phyloP scores from a whole-genome alignment of 2,113 vertebrate species.

The Chaetodon auriga region DNA sequence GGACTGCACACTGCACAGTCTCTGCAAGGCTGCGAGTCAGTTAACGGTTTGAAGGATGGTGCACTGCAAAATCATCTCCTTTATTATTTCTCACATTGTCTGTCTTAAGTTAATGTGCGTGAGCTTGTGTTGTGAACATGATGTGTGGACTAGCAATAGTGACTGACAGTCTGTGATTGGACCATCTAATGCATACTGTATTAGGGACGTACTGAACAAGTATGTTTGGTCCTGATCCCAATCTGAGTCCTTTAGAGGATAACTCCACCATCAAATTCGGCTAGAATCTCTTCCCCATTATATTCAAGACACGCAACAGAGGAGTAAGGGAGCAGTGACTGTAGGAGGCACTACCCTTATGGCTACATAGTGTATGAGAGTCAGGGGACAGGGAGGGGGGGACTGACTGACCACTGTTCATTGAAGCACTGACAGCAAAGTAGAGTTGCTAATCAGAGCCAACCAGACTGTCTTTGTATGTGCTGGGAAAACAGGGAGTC shows the following conservation, averaged over 20 bases:
- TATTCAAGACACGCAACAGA: neutral
- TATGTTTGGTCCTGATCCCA: neutral
- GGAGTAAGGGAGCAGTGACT: neutral
- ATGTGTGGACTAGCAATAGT: neutral
- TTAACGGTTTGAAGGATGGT: neutral
- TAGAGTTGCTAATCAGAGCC: neutral
- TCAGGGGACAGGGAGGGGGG: neutral
- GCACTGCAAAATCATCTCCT: neutral
- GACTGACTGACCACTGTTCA: neutral
- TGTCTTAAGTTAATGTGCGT: neutral
- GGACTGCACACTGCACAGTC: neutral
- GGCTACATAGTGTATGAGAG: neutral
- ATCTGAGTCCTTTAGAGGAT: neutral
- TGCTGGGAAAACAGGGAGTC: neutral
- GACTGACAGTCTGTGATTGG: neutral
- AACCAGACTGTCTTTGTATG: neutral
- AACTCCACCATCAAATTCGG: neutral
- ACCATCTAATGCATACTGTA: neutral
- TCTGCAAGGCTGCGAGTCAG: slow-evolving; percentile 1
- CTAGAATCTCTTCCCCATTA: too few species aligned
- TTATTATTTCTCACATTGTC: neutral
- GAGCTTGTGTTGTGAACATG: neutral
- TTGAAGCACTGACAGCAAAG: neutral
- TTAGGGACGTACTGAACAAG: neutral
- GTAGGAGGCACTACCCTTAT: neutral